Percentiles rank a stretch among this genome's conserved stretches.
These are phyloP conservation scores for Coptodon rendalli DNA, from an alignment of 2,113 vertebrate genomes.

Conservation along the genomic window DNA sequence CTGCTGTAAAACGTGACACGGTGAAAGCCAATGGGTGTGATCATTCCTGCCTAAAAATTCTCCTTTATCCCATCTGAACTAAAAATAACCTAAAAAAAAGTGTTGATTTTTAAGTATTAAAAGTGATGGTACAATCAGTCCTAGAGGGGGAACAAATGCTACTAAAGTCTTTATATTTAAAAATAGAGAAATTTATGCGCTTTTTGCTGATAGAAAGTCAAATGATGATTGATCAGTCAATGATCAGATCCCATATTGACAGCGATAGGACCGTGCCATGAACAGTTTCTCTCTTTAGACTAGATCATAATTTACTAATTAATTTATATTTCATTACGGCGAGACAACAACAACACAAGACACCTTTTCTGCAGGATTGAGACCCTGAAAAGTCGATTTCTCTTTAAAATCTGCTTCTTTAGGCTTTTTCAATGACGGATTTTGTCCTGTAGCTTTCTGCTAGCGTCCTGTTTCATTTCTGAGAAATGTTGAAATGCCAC, in stretches of 20 bases:
- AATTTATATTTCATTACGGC: neutral
- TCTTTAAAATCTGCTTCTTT: neutral
- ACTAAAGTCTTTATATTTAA: conserved; percentile 51
- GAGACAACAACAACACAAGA: neutral
- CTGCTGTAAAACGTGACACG: conserved; percentile 40
- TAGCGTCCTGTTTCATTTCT: conserved; percentile 20
- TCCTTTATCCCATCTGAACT: conserved; percentile 13
- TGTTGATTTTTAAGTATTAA: conserved; percentile 30
- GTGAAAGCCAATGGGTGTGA: conserved; percentile 43
- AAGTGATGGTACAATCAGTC: conserved; percentile 70
- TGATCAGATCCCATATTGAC: neutral
- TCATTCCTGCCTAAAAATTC: conserved; percentile 10
- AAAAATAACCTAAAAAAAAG: neutral
- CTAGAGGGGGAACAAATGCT: conserved; percentile 28
- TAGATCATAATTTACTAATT: neutral
- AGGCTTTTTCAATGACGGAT: neutral
- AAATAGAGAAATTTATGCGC: conserved; percentile 13
- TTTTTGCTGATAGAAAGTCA: conserved; percentile 17
- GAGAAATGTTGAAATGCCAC: conserved; percentile 11
- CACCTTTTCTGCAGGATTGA: neutral
- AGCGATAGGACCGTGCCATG: neutral
- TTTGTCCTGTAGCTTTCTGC: neutral
- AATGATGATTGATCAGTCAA: neutral
- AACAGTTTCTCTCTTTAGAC: neutral
- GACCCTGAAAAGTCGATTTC: neutral